Evolutionary conservation across 2,888 invertebrate species (phyloP).

Genomic region (Metalampra italica): DNA sequence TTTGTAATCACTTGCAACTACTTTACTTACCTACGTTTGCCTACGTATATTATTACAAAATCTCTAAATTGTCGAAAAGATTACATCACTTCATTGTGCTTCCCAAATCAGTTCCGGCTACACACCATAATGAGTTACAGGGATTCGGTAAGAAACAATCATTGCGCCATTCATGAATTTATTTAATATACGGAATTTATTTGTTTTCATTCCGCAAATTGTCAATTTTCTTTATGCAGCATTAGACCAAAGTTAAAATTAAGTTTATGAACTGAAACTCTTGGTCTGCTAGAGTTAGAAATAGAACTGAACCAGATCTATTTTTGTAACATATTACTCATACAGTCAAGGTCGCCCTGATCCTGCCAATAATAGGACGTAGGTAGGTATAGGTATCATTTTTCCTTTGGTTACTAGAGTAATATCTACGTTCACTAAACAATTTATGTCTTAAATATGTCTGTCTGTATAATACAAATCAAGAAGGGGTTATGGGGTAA

Average conservation of each 20-base stretch:
- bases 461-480: no score
- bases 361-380: background rate
- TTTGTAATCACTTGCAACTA: no score
- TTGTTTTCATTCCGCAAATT: background rate
- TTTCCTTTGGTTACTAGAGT: no score
- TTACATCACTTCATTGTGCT: background rate
- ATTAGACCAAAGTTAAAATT: background rate
- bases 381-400: slow-evolving; percentile 9
- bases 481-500: no score
- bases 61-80: background rate
- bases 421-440: no score
- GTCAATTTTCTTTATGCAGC: background rate
- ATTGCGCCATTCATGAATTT: background rate
- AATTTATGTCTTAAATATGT: no score
- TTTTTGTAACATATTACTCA: slow-evolving; percentile 52
- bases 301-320: slow-evolving; percentile 43
- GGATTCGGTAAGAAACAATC: slow-evolving; percentile 52
- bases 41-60: background rate
- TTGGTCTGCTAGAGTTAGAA: slow-evolving; percentile 12
- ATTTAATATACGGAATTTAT: background rate
- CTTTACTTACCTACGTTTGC: no score
- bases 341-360: slow-evolving; percentile 53
- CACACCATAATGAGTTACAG: slow-evolving; percentile 58
- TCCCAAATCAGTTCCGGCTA: background rate
- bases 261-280: no score